Conservation (phyloP, 2,113 vertebrate genomes). For the Hydrochoerus hydrochaeris region DNA sequence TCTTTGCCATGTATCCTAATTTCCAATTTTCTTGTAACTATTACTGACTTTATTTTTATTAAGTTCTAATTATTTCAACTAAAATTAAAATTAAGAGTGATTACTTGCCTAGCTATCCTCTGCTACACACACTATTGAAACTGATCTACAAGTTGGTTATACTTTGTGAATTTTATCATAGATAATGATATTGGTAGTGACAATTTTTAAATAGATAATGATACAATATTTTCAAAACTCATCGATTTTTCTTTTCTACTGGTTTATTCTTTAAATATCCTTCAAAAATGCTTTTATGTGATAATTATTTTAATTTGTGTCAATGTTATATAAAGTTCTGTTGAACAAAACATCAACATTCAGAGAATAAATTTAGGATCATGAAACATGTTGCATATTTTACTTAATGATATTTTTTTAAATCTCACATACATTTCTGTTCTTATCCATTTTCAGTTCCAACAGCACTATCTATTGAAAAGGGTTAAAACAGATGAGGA, state of each 20-base stretch:
- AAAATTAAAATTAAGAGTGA: background rate
- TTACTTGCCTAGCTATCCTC: background rate
- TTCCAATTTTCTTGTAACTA: background rate
- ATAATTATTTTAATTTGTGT: background rate
- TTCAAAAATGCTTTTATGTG: background rate
- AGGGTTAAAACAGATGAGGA: background rate
- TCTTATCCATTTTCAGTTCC: background rate
- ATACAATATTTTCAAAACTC: background rate
- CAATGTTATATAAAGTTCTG: background rate
- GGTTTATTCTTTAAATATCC: background rate
- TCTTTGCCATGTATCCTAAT: background rate
- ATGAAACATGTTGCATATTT: background rate
- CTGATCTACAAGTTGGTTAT: background rate
- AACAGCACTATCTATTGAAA: background rate
- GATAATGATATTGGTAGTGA: background rate
- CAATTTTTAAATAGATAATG: background rate
- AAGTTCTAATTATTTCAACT: background rate
- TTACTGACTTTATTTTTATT: background rate
- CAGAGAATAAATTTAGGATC: background rate
- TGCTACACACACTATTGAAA: background rate
- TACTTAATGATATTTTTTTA: background rate
- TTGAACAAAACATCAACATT: background rate
- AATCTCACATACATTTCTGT: background rate
- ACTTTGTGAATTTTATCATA: background rate
- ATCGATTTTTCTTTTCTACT: background rate